Evolutionary conservation across 1,140 invertebrate genomes (phyloP).

Genomic region (Mycetomoellerius zeteki): DNA sequence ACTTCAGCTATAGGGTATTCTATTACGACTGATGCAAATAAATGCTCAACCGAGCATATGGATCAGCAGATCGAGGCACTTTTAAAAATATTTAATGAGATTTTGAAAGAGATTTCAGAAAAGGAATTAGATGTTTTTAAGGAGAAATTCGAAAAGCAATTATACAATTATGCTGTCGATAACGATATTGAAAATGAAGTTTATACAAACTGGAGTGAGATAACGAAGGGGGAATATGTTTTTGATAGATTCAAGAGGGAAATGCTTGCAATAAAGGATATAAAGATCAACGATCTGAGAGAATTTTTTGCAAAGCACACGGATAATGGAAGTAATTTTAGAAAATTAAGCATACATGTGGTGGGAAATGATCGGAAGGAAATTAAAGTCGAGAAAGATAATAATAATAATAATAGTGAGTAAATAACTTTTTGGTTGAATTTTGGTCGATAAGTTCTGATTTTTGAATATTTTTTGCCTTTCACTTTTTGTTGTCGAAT

Average conservation of each 20-base stretch:
- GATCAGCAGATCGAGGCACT: conserved; percentile 93
- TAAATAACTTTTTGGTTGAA: neutral
- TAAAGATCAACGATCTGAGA: conserved; percentile 87
- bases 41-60: conserved; percentile 90
- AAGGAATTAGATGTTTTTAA: conserved; percentile 89
- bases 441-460: no score
- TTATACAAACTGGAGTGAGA: conserved; percentile 91
- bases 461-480: neutral
- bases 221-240: conserved; percentile 89
- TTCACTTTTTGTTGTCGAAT: neutral
- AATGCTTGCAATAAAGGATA: conserved; percentile 84
- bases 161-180: no score
- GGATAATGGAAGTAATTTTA: conserved; percentile 87
- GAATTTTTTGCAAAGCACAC: conserved; percentile 89
- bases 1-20: conserved; percentile 92
- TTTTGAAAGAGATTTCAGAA: conserved; percentile 88
- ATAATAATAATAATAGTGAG: conserved; percentile 17
- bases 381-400: neutral
- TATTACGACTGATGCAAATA: conserved; percentile 92
- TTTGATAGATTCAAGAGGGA: conserved; percentile 90
- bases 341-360: conserved; percentile 91
- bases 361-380: conserved; percentile 73
- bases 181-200: conserved; percentile 92
- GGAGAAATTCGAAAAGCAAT: conserved; percentile 89
- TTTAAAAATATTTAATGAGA: conserved; percentile 89